Evolutionary conservation across 2,113 vertebrate genomes (phyloP).

Genomic region (Connochaetes taurinus): DNA sequence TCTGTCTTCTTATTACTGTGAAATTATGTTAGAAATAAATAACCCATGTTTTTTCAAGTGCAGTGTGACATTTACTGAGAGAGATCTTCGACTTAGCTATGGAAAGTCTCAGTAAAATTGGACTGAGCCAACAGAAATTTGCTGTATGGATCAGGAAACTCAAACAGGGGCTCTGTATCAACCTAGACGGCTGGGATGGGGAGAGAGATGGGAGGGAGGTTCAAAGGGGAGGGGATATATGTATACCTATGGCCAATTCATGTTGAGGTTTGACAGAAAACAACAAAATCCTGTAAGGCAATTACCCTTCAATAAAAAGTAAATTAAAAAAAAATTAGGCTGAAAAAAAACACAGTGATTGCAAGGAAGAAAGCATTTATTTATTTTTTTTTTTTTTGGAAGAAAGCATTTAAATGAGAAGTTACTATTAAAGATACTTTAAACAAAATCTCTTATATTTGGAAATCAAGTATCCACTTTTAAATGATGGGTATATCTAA

Average conservation of each 20-base stretch:
- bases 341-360: not conserved
- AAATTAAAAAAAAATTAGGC: not conserved
- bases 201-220: not conserved
- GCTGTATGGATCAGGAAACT: not conserved
- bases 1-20: not conserved
- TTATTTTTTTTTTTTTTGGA: no score
- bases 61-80: not conserved
- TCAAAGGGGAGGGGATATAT: not conserved
- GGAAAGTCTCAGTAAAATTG: not conserved
- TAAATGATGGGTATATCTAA: not conserved
- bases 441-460: not conserved
- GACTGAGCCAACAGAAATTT: not conserved
- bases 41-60: not conserved
- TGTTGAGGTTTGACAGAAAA: not conserved
- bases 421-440: not conserved
- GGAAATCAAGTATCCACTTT: not conserved
- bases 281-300: not conserved
- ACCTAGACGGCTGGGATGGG: not conserved
- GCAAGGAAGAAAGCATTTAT: not conserved
- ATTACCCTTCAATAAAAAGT: not conserved
- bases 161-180: not conserved
- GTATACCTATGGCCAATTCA: not conserved
- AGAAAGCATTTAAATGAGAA: not conserved
- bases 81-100: not conserved
- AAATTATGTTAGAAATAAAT: not conserved